phyloP scores from a whole-genome alignment of 2,797 vertebrate genomes.

The Sardinella longiceps region DNA sequence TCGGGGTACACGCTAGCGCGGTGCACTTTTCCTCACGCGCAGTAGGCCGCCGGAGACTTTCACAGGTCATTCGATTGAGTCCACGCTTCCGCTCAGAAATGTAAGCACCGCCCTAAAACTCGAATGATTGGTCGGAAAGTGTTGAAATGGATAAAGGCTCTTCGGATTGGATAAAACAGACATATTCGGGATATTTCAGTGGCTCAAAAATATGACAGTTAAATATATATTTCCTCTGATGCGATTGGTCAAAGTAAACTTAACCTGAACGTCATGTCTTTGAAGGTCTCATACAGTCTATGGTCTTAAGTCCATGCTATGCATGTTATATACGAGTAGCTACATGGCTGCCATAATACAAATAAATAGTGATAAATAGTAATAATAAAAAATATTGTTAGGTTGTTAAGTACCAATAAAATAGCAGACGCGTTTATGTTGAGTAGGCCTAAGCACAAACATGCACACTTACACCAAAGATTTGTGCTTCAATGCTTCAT shows the following conservation, averaged over 20 bases:
- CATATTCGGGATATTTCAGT: neutral
- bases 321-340: too few species aligned
- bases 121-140: too few species aligned
- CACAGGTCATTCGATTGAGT: neutral
- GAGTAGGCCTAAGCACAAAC: neutral
- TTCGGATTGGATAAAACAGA: neutral
- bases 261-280: neutral
- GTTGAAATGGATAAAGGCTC: neutral
- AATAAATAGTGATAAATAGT: too few species aligned
- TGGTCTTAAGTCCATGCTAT: too few species aligned
- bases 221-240: neutral
- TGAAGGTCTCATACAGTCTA: neutral
- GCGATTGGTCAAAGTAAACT: neutral
- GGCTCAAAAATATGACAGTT: neutral
- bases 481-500: neutral
- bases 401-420: too few species aligned
- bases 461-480: neutral
- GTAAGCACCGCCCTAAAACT: neutral
- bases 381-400: too few species aligned
- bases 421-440: too few species aligned
- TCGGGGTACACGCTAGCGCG: neutral
- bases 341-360: too few species aligned
- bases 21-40: neutral
- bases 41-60: slow-evolving; percentile 3
- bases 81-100: neutral